phyloP scores from a whole-genome alignment of 1,140 invertebrate species.

The Ridgeia piscesae region DNA sequence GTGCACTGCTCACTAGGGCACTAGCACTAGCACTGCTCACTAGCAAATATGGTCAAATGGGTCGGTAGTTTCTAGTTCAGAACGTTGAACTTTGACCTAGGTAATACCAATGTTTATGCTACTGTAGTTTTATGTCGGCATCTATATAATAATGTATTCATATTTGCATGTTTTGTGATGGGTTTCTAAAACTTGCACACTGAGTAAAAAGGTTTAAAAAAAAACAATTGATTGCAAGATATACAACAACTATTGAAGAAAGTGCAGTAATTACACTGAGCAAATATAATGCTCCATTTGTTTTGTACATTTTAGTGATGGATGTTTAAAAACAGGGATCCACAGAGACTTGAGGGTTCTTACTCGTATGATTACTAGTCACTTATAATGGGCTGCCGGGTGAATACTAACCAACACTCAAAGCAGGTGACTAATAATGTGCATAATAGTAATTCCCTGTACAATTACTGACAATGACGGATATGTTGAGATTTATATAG shows the following conservation, averaged over 20 bases:
- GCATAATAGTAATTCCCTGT: not conserved
- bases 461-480: not conserved
- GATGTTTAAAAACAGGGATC: too few species aligned
- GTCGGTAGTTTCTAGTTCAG: not conserved
- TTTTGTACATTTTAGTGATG: too few species aligned
- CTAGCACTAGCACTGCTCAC: too few species aligned
- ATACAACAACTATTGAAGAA: too few species aligned
- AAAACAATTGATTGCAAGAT: too few species aligned
- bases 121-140: not conserved
- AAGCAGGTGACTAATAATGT: not conserved
- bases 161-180: too few species aligned
- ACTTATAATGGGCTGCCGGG: not conserved
- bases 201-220: too few species aligned
- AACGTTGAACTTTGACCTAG: not conserved
- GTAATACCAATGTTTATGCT: not conserved
- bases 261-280: too few species aligned
- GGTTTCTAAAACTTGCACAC: too few species aligned
- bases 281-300: too few species aligned
- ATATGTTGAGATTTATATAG: not conserved
- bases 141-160: not conserved
- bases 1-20: slow-evolving; percentile 29
- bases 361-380: not conserved
- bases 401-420: not conserved
- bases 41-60: not conserved
- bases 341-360: too few species aligned